Base-by-base conservation (phyloP, 2,797 vertebrate species). In the Phoxinus dragarum region DNA sequence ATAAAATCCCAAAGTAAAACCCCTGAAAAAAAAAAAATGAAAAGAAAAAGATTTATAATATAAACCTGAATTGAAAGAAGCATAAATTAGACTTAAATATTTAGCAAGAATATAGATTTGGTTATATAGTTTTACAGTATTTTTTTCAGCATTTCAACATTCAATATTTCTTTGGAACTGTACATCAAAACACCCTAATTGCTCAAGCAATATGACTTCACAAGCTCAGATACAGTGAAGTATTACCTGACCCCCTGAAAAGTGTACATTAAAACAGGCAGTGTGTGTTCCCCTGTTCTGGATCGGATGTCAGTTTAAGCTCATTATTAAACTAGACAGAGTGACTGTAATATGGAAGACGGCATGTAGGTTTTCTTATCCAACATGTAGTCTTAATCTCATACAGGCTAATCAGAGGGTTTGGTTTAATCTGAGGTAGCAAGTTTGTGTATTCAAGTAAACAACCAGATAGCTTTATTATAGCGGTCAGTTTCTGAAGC, bases 71-170 rank as follows among this genome's bases (percentile, higher is more conserved):
- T 84, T n/a, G 23, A 67, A 84, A 84, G 61, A 67, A 84, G 36
- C 87, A 89, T 89, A 89, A 89, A 89, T 89, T 89, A 89, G 71
- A 89, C 85, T 89, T 89, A 79, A 86, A 89, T 89, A 89, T 88
- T 88, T 87, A 83, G 83, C 84, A 89, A 89, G 89, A 89, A 89
- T 89, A 89, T 89, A 89, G 85, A 88, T 89, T 89, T 89, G 89
- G 89, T 89, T 88, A 89, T 85, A 89, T 85, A 89, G 89, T 89
- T 88, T 87, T 87, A 88, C 89, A 88, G 87, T 88, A 88, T 88
- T 85, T 84, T 76, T 76, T 86, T 86, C 31, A 86, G 81, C 85
- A 67, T 85, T 84, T 87, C 72, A 88, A 89, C 89, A 89, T 89
- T 89, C 89, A 89, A 88, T 69, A 88, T 81, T 86, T 89, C 89